Evolutionary conservation across 1,140 invertebrate genomes (phyloP).

Genomic region (Drosophila leontia): DNA sequence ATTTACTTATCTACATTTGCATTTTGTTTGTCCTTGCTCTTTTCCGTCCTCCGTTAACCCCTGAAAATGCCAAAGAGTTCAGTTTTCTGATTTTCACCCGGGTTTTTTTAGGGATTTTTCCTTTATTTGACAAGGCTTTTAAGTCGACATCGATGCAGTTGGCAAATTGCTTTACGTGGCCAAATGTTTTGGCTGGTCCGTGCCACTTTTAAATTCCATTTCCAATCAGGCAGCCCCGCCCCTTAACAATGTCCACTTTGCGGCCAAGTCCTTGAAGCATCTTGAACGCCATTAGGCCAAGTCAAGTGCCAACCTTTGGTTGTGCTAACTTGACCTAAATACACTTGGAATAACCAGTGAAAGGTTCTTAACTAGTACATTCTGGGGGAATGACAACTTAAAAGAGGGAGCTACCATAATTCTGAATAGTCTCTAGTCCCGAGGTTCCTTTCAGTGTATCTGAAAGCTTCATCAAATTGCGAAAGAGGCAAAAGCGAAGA

Average conservation of each 20-base stretch:
- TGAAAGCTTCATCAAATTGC: constrained; percentile 3
- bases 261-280: constrained; percentile 54
- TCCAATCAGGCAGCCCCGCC: constrained; percentile 26
- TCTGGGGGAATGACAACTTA: not conserved
- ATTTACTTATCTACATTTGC: constrained; percentile 57
- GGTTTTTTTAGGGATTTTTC: not conserved
- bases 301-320: constrained; percentile 26
- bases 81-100: constrained; percentile 6
- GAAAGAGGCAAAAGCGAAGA: not conserved
- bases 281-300: constrained; percentile 53
- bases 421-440: too few species aligned
- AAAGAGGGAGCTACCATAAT: not conserved
- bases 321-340: constrained; percentile 2
- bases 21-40: constrained; percentile 53
- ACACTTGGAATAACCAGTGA: constrained; percentile 4
- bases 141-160: constrained; percentile 54
- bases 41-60: constrained; percentile 1
- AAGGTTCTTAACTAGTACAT: too few species aligned
- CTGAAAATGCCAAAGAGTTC: constrained; percentile 38
- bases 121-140: constrained; percentile 55
- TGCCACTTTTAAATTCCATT: constrained; percentile 52
- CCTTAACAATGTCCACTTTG: constrained; percentile 37
- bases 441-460: constrained; percentile 6
- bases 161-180: constrained; percentile 60
- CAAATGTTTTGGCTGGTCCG: constrained; percentile 22